Percentiles rank a stretch among this genome's conserved stretches.
Conservation (phyloP, 2,888 invertebrate genomes). For the Digitonthophagus gazella region DNA sequence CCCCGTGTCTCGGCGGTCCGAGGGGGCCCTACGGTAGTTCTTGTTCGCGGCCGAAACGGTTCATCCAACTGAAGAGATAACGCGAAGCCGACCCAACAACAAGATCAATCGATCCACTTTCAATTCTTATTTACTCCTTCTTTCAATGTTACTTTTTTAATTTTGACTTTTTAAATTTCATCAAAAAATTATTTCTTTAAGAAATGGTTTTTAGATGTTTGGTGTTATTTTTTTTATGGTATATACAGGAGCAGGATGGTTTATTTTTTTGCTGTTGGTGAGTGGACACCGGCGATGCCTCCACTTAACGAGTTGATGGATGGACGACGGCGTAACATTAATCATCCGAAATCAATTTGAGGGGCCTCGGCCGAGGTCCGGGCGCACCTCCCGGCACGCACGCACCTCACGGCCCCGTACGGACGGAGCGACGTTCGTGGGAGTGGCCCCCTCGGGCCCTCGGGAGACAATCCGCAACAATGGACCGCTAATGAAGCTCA, state of each 20-base stretch:
- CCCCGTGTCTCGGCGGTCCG: conserved; percentile 40
- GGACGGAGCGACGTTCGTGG: background rate
- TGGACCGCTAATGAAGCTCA: background rate
- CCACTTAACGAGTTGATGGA: conserved; percentile 47
- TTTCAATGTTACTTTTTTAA: too few species aligned
- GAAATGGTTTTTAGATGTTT: too few species aligned
- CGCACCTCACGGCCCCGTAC: background rate
- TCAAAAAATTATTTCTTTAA: too few species aligned
- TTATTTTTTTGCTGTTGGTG: too few species aligned
- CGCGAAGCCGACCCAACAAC: background rate
- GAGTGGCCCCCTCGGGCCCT: background rate
- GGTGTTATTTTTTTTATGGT: background rate
- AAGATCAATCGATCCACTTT: background rate
- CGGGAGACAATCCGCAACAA: background rate
- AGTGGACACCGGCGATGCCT: conserved; percentile 40
- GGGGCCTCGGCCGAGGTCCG: conserved; percentile 22
- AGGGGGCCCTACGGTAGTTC: conserved; percentile 43
- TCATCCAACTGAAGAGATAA: background rate
- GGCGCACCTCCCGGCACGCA: background rate
- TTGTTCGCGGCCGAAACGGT: conserved; percentile 36
- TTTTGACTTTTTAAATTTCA: too few species aligned
- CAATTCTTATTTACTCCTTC: conserved; percentile 1
- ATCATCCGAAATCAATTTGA: conserved; percentile 49
- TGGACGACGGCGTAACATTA: conserved; percentile 45
- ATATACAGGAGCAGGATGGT: conserved; percentile 30